Conservation (phyloP, 2,888 invertebrate species). For the Caenorhabditis japonica region DNA sequence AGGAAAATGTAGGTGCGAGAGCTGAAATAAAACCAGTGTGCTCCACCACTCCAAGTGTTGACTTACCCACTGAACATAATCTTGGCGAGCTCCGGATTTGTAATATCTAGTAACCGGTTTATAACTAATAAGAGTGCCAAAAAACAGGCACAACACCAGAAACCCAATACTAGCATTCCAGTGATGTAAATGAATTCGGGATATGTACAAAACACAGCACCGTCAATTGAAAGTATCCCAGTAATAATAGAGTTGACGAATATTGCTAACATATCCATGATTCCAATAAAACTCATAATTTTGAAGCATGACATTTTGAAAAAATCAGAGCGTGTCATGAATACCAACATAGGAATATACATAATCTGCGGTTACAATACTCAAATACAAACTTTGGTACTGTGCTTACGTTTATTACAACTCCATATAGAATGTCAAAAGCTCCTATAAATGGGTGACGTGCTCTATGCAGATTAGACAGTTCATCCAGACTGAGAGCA, state of each 20-base stretch:
- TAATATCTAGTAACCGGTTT: slow-evolving; percentile 20
- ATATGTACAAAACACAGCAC: slow-evolving; percentile 20
- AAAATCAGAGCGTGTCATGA: slow-evolving; percentile 11
- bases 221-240: slow-evolving; percentile 13
- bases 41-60: not conserved
- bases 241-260: slow-evolving; percentile 14
- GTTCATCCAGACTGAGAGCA: slow-evolving; percentile 6
- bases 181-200: slow-evolving; percentile 16
- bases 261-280: slow-evolving; percentile 17
- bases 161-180: slow-evolving; percentile 11
- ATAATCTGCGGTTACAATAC: slow-evolving; percentile 13
- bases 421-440: slow-evolving; percentile 3
- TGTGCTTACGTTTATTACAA: not conserved
- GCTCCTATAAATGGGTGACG: slow-evolving; percentile 6
- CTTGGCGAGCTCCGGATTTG: not conserved
- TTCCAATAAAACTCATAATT: slow-evolving; percentile 24
- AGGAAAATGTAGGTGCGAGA: slow-evolving; percentile 1
- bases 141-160: slow-evolving; percentile 29
- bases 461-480: not conserved
- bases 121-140: slow-evolving; percentile 8
- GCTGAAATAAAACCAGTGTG: slow-evolving; percentile 3
- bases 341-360: slow-evolving; percentile 9
- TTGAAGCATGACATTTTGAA: slow-evolving; percentile 27
- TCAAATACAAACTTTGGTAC: not conserved
- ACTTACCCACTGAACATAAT: slow-evolving; percentile 10